Conservation (phyloP, 2,113 vertebrate species). For the Campylomormyrus numenius region DNA sequence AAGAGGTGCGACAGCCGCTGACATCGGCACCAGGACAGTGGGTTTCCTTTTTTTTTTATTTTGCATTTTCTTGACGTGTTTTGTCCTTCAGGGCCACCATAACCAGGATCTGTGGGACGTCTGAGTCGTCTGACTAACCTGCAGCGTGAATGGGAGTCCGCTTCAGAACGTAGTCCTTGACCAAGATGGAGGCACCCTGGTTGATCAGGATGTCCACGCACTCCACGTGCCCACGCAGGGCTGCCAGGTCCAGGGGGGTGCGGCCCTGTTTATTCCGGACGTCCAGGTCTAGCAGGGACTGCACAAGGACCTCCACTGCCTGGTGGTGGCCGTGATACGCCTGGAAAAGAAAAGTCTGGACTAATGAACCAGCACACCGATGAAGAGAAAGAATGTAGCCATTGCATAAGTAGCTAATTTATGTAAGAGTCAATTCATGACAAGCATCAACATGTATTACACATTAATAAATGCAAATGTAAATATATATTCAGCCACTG, state of each 20-base stretch:
- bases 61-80: not conserved
- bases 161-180: constrained; percentile 90
- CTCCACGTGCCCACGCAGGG: constrained; percentile 91
- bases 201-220: constrained; percentile 95
- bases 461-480: not conserved
- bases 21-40: not conserved
- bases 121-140: constrained; percentile 55
- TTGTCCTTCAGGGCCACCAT: not conserved
- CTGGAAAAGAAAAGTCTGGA: constrained; percentile 49
- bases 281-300: constrained; percentile 91
- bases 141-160: constrained; percentile 93
- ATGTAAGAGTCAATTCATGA: not conserved
- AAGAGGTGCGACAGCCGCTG: not conserved
- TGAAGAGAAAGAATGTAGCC: not conserved
- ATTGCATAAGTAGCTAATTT: not conserved
- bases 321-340: constrained; percentile 95
- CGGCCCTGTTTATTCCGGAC: constrained; percentile 86
- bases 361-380: not conserved
- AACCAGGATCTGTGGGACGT: not conserved
- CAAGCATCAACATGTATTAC: not conserved
- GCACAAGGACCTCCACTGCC: constrained; percentile 89
- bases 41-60: not conserved
- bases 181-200: constrained; percentile 91
- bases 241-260: constrained; percentile 88
- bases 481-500: not conserved